A percentile compares a stretch with the other conserved stretches of the same genome.
Conservation (phyloP, 2,888 invertebrate genomes). For the Oligia fasciuncula region DNA sequence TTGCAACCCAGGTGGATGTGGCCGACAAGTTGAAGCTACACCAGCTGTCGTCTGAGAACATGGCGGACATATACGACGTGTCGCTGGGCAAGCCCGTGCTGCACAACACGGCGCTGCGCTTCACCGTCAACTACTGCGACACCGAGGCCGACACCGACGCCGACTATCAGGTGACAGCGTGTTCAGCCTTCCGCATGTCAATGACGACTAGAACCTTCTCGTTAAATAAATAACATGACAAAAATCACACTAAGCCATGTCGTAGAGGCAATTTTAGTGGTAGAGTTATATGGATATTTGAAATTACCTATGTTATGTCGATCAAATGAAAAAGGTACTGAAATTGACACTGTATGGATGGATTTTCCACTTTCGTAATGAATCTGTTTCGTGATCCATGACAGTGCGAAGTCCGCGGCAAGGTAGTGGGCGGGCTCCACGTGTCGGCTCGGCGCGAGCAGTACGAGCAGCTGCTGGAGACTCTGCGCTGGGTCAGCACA, state of each 20-base stretch:
- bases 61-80: constrained; percentile 94
- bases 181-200: background rate
- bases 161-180: constrained; percentile 60
- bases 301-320: background rate
- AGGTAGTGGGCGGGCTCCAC: constrained; percentile 95
- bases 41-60: constrained; percentile 80
- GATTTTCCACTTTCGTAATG: background rate
- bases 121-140: constrained; percentile 90
- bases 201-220: background rate
- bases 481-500: constrained; percentile 83
- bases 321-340: background rate
- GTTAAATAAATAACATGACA: background rate
- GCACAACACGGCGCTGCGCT: constrained; percentile 95
- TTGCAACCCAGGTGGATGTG: constrained; percentile 80
- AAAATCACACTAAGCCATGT: background rate
- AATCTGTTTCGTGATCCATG: background rate
- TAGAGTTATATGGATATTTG: background rate
- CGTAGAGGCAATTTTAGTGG: background rate
- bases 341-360: background rate
- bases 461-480: constrained; percentile 96
- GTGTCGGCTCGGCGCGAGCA: constrained; percentile 96
- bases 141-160: constrained; percentile 62
- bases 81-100: constrained; percentile 95
- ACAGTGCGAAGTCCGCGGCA: constrained; percentile 92
- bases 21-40: constrained; percentile 74